These are phyloP conservation scores for Planiliza haematocheilus DNA, from an alignment of 2,113 vertebrate genomes.

Conservation along the genomic window DNA sequence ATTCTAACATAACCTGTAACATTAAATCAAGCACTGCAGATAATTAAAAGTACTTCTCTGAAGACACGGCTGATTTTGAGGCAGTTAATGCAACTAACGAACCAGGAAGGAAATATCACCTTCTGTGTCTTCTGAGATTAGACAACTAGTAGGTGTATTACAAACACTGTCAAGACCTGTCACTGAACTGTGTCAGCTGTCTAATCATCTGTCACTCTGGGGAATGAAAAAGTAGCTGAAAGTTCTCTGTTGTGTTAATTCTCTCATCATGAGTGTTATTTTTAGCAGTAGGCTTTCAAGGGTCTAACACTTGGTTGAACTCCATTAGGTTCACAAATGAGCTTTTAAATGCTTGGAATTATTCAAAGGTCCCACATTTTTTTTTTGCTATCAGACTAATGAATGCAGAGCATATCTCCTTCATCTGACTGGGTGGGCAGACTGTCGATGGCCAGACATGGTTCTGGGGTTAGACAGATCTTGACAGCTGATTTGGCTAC, in stretches of 20 bases:
- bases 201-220: constrained; percentile 62
- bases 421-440: constrained; percentile 9
- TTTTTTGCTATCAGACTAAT: constrained; percentile 58
- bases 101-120: constrained; percentile 2
- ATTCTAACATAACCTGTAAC: no score
- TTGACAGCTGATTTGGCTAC: constrained; percentile 58
- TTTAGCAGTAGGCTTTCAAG: constrained; percentile 56
- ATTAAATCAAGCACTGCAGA: not conserved
- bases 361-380: constrained; percentile 55
- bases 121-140: not conserved
- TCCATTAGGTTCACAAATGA: constrained; percentile 75
- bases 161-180: constrained; percentile 20
- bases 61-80: not conserved
- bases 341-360: constrained; percentile 74
- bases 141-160: constrained; percentile 23
- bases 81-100: constrained; percentile 1
- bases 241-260: constrained; percentile 43
- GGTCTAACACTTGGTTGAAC: constrained; percentile 54
- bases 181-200: constrained; percentile 41
- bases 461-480: constrained; percentile 34
- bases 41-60: constrained; percentile 7
- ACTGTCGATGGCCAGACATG: constrained; percentile 14
- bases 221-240: constrained; percentile 53
- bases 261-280: constrained; percentile 52
- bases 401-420: constrained; percentile 11